These are phyloP conservation scores for Phaethon lepturus DNA, from an alignment of 2,113 vertebrate species.

Conservation along the genomic window DNA sequence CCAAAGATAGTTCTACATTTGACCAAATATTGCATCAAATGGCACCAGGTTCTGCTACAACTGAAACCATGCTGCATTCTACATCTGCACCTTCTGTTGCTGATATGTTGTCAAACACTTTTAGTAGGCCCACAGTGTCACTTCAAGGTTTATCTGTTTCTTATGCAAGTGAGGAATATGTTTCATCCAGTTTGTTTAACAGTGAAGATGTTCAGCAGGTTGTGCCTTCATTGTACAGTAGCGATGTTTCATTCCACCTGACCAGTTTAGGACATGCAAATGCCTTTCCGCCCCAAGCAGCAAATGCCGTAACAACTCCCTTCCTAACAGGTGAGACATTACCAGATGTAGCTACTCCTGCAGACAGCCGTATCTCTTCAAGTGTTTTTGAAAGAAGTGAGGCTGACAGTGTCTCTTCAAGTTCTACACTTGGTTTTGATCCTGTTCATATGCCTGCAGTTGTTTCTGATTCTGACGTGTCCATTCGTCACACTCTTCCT, in stretches of 20 bases:
- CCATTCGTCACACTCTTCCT: constrained; percentile 56
- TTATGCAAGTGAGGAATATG: constrained; percentile 63
- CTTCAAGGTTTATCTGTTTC: constrained; percentile 70
- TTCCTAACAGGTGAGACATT: constrained; percentile 44
- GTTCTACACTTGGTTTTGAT: constrained; percentile 48
- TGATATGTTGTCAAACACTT: constrained; percentile 46
- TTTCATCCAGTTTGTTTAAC: constrained; percentile 64
- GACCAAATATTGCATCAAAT: constrained; percentile 66
- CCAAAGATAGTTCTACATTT: constrained; percentile 73
- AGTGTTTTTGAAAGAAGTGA: constrained; percentile 60
- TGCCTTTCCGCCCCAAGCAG: constrained; percentile 28
- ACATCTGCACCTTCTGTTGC: constrained; percentile 44
- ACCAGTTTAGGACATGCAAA: constrained; percentile 62
- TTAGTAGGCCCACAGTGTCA: constrained; percentile 56
- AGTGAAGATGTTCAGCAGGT: constrained; percentile 69
- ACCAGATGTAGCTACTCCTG: constrained; percentile 47
- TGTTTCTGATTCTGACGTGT: constrained; percentile 55
- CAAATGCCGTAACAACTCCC: constrained; percentile 55
- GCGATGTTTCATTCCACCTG: constrained; percentile 56
- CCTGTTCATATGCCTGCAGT: constrained; percentile 56
- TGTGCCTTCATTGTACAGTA: constrained; percentile 61
- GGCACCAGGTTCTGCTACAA: constrained; percentile 66
- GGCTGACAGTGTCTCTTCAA: constrained; percentile 44
- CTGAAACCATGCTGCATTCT: constrained; percentile 62
- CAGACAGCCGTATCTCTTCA: constrained; percentile 22